Conservation (phyloP, 2,888 invertebrate species). For the Oxycera nigricornis region DNA sequence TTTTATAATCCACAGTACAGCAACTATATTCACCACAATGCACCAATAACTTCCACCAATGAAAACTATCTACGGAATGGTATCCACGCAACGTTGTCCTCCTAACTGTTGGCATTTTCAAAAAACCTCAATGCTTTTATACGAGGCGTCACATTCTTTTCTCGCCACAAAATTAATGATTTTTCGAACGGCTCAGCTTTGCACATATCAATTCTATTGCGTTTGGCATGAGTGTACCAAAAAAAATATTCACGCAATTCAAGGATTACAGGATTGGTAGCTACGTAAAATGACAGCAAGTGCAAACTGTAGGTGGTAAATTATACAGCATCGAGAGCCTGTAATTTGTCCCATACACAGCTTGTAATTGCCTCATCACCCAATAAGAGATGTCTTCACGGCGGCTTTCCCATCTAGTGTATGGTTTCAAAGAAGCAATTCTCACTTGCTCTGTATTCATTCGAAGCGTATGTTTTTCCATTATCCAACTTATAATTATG, state of each 20-base stretch:
- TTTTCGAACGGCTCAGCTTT: neutral
- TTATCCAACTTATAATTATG: too few species aligned
- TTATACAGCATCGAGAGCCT: conserved; percentile 19
- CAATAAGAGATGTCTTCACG: neutral
- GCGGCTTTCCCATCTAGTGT: neutral
- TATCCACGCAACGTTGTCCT: neutral
- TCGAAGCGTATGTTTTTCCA: too few species aligned
- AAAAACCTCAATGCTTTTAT: neutral
- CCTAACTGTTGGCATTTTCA: neutral
- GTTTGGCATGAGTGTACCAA: neutral
- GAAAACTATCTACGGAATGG: too few species aligned
- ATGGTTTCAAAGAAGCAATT: conserved; percentile 26
- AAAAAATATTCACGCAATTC: conserved; percentile 15
- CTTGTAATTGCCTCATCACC: conserved; percentile 21
- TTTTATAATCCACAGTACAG: too few species aligned
- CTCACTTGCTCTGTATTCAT: conserved; percentile 1
- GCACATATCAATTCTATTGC: neutral
- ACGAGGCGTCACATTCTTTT: neutral
- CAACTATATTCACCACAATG: too few species aligned
- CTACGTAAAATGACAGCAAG: conserved; percentile 28
- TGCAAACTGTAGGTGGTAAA: conserved; percentile 31
- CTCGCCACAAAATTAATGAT: neutral
- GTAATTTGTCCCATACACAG: conserved; percentile 26
- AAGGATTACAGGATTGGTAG: conserved; percentile 17
- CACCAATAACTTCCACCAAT: too few species aligned